Evolutionary conservation across 2,888 invertebrate genomes (phyloP).

Genomic region (Andrena flavipes): DNA sequence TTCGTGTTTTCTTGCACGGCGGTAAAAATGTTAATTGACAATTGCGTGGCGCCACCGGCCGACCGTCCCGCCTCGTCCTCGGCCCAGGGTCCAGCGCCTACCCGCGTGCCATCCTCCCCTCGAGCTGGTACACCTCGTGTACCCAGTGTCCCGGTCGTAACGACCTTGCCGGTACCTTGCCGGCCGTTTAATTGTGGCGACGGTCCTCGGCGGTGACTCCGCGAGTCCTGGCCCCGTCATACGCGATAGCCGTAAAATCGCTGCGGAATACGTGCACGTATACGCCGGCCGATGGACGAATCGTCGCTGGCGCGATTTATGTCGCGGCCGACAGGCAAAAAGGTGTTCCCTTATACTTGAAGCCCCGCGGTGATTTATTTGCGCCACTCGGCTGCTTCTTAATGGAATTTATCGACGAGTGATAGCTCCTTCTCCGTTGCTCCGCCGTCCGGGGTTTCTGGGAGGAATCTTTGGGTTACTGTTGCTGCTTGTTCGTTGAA

Average conservation of each 20-base stretch:
- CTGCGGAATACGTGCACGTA: slow-evolving; percentile 28
- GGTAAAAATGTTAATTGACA: slow-evolving; percentile 84
- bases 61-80: slow-evolving; percentile 65
- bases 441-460: slow-evolving; percentile 4
- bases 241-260: slow-evolving; percentile 52
- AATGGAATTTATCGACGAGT: slow-evolving; percentile 45
- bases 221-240: slow-evolving; percentile 39
- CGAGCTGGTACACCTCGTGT: slow-evolving; percentile 11
- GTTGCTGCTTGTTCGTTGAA: neutral
- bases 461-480: neutral
- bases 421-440: slow-evolving; percentile 23
- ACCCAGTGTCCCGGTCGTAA: slow-evolving; percentile 52
- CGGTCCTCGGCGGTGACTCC: slow-evolving; percentile 13
- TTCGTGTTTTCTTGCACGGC: slow-evolving; percentile 81
- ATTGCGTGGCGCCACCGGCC: slow-evolving; percentile 82
- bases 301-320: slow-evolving; percentile 44
- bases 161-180: slow-evolving; percentile 63
- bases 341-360: slow-evolving; percentile 44
- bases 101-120: slow-evolving; percentile 35
- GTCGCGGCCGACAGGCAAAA: slow-evolving; percentile 29
- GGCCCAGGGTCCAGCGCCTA: slow-evolving; percentile 16
- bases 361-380: slow-evolving; percentile 38
- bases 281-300: slow-evolving; percentile 16
- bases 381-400: slow-evolving; percentile 39
- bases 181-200: slow-evolving; percentile 57